phyloP scores from a whole-genome alignment of 2,113 vertebrate genomes.

The Apaloderma vittatum region DNA sequence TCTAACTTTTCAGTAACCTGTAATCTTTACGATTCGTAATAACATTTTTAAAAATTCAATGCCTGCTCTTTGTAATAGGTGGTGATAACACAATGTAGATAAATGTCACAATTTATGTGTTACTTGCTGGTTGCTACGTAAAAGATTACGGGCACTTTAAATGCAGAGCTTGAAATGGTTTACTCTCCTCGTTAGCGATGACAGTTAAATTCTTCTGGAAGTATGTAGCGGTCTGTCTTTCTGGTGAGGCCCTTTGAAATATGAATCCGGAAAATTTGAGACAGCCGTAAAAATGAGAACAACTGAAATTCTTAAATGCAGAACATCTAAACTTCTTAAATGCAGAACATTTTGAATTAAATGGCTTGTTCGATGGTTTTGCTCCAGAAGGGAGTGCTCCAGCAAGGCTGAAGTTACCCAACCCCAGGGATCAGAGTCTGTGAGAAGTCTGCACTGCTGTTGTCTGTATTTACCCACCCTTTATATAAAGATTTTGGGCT shows the following conservation, averaged over 20 bases:
- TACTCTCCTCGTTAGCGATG: not conserved
- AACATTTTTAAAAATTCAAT: slow-evolving; percentile 32
- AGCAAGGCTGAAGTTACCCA: not conserved
- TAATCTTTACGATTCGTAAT: slow-evolving; percentile 15
- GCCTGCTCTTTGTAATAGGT: slow-evolving; percentile 39
- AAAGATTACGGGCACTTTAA: slow-evolving; percentile 30
- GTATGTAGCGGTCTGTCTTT: not conserved
- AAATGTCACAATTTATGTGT: slow-evolving; percentile 17
- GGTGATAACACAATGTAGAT: slow-evolving; percentile 47
- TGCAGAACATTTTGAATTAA: not conserved
- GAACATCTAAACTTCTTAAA: not conserved
- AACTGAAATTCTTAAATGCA: not conserved
- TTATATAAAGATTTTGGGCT: not conserved
- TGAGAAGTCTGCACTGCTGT: not conserved
- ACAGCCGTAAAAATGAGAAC: not conserved
- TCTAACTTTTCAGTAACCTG: slow-evolving; percentile 21
- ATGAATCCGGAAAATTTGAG: not conserved
- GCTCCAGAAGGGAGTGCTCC: not conserved
- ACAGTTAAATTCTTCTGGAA: not conserved
- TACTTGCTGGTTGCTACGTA: not conserved
- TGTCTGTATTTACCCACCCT: not conserved
- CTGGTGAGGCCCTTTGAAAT: not conserved
- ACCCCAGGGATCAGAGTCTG: not conserved
- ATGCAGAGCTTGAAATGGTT: slow-evolving; percentile 54
- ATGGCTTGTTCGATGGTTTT: not conserved